phyloP scores from a whole-genome alignment of 2,888 invertebrate species.

The Blera fallax region DNA sequence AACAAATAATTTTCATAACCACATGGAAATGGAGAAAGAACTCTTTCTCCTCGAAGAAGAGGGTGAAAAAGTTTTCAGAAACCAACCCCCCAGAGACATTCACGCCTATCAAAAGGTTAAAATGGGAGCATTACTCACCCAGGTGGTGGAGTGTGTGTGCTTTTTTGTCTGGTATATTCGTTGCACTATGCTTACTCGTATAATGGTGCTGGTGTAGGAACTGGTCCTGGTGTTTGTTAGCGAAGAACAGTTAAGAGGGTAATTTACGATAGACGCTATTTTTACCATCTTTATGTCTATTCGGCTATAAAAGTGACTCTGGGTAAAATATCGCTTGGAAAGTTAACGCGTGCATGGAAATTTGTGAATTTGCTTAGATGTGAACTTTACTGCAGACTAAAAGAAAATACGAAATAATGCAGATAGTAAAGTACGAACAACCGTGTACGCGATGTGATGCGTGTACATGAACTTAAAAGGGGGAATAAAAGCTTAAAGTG shows the following conservation, averaged over 20 bases:
- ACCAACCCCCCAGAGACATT: conserved; percentile 41
- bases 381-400: conserved; percentile 20
- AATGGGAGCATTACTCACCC: conserved; percentile 61
- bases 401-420: neutral
- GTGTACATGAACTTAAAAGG: no score
- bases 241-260: conserved; percentile 67
- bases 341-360: conserved; percentile 61
- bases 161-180: conserved; percentile 48
- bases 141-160: conserved; percentile 17
- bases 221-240: conserved; percentile 28
- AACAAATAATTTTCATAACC: conserved; percentile 67
- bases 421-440: no score
- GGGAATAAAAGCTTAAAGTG: no score
- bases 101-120: conserved; percentile 68
- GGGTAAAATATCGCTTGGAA: conserved; percentile 59
- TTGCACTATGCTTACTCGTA: conserved; percentile 39
- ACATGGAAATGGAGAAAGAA: conserved; percentile 3
- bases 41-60: neutral
- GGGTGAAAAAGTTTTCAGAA: conserved; percentile 19
- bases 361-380: conserved; percentile 45
- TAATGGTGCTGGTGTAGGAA: conserved; percentile 16
- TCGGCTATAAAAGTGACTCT: conserved; percentile 70
- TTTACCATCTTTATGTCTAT: conserved; percentile 71
- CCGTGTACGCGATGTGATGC: no score
- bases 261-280: conserved; percentile 70